Evolutionary conservation across 1,140 invertebrate genomes (phyloP).

Genomic region (Chrysomallon squamiferum): DNA sequence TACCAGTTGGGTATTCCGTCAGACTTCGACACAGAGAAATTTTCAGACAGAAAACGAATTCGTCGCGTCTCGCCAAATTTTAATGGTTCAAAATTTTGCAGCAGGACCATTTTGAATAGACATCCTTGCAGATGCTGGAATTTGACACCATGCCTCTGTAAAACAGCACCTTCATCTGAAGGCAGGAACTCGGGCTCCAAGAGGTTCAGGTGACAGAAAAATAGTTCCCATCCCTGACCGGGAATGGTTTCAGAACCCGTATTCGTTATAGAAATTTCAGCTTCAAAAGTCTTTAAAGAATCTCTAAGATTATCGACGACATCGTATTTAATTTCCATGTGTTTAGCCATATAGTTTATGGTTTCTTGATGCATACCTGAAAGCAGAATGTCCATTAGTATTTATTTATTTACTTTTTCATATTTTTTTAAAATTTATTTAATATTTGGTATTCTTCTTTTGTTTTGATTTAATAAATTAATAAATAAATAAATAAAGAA

Average conservation of each 20-base stretch:
- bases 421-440: no score
- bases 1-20: conserved; percentile 48
- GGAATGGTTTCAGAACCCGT: conserved; percentile 22
- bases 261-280: conserved; percentile 44
- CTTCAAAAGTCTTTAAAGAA: conserved; percentile 27
- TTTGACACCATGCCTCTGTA: conserved; percentile 22
- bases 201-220: conserved; percentile 43
- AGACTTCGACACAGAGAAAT: conserved; percentile 36
- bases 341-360: conserved; percentile 28
- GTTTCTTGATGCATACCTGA: conserved; percentile 19
- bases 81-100: conserved; percentile 21
- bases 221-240: conserved; percentile 39
- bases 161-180: conserved; percentile 16
- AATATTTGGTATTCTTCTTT: no score
- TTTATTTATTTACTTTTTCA: no score
- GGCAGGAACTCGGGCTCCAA: conserved; percentile 39
- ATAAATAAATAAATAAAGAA: no score
- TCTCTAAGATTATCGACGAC: conserved; percentile 37
- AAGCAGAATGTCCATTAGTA: no score
- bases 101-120: conserved; percentile 34
- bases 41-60: conserved; percentile 32
- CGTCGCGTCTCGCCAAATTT: conserved; percentile 18
- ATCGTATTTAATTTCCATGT: conserved; percentile 29
- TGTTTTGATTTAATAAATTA: no score
- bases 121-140: conserved; percentile 34